Evolutionary conservation across 2,797 vertebrate genomes (phyloP), one percentile per base, ranked within the genome.

Genomic region (Myotis findleyi): DNA sequence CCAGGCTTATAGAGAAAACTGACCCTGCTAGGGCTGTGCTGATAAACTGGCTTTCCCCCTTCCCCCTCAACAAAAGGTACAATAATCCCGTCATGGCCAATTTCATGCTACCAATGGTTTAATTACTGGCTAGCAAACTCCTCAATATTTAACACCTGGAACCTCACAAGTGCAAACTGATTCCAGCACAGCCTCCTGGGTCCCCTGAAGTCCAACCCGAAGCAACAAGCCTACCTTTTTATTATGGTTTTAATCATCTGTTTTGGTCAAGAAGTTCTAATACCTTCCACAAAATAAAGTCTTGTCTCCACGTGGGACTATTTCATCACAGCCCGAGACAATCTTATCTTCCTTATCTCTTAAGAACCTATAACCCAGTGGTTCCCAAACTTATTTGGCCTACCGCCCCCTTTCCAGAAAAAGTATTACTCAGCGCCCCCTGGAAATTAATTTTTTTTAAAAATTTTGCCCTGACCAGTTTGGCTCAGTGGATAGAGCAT

Each of bases 231-330:
- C 20, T 72, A 75, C 33, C 20, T 83, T 53, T 82, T 72, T 21
- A 57, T 69, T 75, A 64, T 33, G 53, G 53, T 81, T 59, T 64
- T 30, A 62, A 36, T 47, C 30, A 71, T 82, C 55, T 41, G 4
- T 59, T 62, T 59, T 49, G 41, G 41, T 62, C 18, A 62, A 51
- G 14, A 80, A 51, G 14, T 36, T 71, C 51, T 84, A 49, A 57
- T 66, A 66, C 47, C 25, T 89, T 36, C 27, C 49, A 85, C 55
- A 73, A 73, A 93, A 68, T 81, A 44, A 75, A 95, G 73, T 20
- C 16, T 73, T 84, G 27, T 75, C 59, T 59, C n/a, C 9, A 76
- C 33, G 51, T 12, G 10, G 11, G 68, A 38, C 27, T 59, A 36
- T 75, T 80, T 73, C 73, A 23, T 64, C 57, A 62, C 25, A 59